Base-by-base conservation (phyloP, 1,140 invertebrate genomes). In the Orchesella cincta region DNA sequence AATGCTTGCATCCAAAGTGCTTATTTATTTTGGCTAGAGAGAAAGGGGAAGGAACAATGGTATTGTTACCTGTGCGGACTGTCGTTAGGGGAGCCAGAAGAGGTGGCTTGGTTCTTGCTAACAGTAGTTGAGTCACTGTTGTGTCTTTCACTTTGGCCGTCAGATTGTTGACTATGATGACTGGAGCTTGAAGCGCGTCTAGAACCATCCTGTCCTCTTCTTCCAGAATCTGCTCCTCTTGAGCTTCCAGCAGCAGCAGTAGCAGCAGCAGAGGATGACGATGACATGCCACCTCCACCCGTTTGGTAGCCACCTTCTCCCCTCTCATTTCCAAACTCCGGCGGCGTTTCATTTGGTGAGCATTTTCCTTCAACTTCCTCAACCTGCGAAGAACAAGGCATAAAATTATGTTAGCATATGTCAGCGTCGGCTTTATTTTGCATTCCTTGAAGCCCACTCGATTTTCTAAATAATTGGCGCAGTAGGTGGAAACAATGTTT, bases 281-380 rank as follows among this genome's bases (percentile, higher is more conserved):
- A 3, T 2, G 29, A 12, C 1, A 31, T 14, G 16, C 54, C 33
- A 75, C 54, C 77, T 72, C 26, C 62, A 36, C 26, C 35, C 36
- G 18, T 54, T 52, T 28, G 29, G 73, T 16, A n/a, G 20, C 39
- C 71, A 26, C 35, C 71, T 16, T 62, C 54, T 8, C 31, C 51
- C 52, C 39, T 70, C 71, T 64, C 72, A 23, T 64, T 70, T 67
- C 73, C 73, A 23, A 57, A 82, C 23, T 82, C 81, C 14, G 62
- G 62, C 29, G 62, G 62, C 16, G 81, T 82, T 8, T 82, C 81
- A 75, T 73, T 80, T 35, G 81, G 81, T 71, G 81, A 82, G 28
- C 77, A 54, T 39, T 82, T 82, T 33, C 81, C 81, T 76, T 82
- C 81, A n/a, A 82, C 80, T 76, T 82, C 81, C 76, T 82, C 81